Percentiles rank a stretch among this genome's conserved stretches.
These are phyloP conservation scores for Dasypolia templi DNA, from an alignment of 2,888 invertebrate species.

Conservation along the genomic window DNA sequence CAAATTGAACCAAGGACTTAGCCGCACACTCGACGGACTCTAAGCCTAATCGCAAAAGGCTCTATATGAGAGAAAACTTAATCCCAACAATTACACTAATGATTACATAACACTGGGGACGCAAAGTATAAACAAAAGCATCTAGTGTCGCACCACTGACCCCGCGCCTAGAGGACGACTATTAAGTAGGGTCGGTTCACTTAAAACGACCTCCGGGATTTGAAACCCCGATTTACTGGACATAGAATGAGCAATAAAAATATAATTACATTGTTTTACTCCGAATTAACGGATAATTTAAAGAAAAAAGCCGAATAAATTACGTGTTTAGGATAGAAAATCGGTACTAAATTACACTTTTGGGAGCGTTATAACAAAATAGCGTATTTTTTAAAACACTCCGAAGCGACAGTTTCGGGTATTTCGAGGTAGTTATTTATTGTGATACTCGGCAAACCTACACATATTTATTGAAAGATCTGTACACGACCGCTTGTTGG, in stretches of 20 bases:
- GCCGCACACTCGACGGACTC: slow-evolving; percentile 56
- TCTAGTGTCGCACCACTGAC: slow-evolving; percentile 76
- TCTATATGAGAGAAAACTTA: slow-evolving; percentile 74
- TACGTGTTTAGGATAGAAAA: slow-evolving; percentile 77
- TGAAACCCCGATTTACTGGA: slow-evolving; percentile 86
- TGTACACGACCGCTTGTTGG: background rate
- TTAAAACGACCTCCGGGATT: slow-evolving; percentile 85
- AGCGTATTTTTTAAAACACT: slow-evolving; percentile 75
- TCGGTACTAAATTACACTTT: slow-evolving; percentile 76
- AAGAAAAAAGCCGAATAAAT: slow-evolving; percentile 77
- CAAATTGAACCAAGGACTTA: slow-evolving; percentile 67
- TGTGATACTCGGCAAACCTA: slow-evolving; percentile 34
- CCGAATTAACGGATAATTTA: slow-evolving; percentile 80
- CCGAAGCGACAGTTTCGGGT: slow-evolving; percentile 67
- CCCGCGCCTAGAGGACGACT: slow-evolving; percentile 82
- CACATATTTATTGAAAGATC: slow-evolving; percentile 29
- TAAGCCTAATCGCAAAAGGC: slow-evolving; percentile 70
- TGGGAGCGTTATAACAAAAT: slow-evolving; percentile 76
- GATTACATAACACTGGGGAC: slow-evolving; percentile 82
- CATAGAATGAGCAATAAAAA: slow-evolving; percentile 88
- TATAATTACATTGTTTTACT: slow-evolving; percentile 87
- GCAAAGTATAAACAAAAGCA: slow-evolving; percentile 81
- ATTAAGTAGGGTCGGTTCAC: slow-evolving; percentile 86
- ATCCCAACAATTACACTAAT: slow-evolving; percentile 79
- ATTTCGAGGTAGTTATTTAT: slow-evolving; percentile 55